These are phyloP conservation scores for Cheiracanthium punctorium DNA, from an alignment of 2,888 invertebrate genomes.

Conservation along the genomic window DNA sequence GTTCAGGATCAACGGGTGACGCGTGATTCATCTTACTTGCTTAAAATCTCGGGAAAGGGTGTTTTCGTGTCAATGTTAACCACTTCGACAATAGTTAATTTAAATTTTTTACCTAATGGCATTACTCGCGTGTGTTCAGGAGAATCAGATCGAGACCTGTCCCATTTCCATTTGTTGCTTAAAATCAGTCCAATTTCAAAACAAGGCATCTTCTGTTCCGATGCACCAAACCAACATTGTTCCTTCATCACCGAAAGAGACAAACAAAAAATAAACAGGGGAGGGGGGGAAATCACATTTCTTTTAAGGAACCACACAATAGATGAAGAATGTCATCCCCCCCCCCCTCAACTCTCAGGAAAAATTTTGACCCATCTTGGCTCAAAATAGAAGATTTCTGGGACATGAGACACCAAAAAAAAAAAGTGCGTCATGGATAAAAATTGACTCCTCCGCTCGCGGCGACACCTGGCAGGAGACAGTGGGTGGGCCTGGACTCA, in stretches of 20 bases:
- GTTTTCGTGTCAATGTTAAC: not conserved
- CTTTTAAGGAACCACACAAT: slow-evolving; percentile 57
- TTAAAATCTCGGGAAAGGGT: not conserved
- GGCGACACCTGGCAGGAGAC: slow-evolving; percentile 48
- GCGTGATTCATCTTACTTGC: too few relatives aligned
- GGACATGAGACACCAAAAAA: slow-evolving; percentile 20
- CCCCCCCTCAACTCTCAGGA: not conserved
- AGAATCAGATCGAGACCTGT: slow-evolving; percentile 3
- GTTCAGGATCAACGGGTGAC: too few relatives aligned
- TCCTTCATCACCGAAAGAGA: not conserved
- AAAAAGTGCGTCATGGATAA: slow-evolving; percentile 40
- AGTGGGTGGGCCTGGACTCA: slow-evolving; percentile 24
- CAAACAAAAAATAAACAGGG: slow-evolving; percentile 4
- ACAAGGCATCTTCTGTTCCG: not conserved
- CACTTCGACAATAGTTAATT: not conserved
- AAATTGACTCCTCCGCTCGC: slow-evolving; percentile 30
- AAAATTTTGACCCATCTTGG: slow-evolving; percentile 38
- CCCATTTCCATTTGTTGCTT: not conserved
- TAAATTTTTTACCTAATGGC: not conserved
- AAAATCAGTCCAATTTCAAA: not conserved
- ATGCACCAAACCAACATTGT: not conserved
- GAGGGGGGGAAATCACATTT: not conserved
- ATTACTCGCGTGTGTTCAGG: not conserved
- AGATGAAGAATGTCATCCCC: slow-evolving; percentile 1
- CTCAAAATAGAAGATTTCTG: slow-evolving; percentile 45